Percentiles rank a stretch among this genome's conserved stretches.
Conservation (phyloP, 2,888 invertebrate genomes). For the Pyrrhia umbra region DNA sequence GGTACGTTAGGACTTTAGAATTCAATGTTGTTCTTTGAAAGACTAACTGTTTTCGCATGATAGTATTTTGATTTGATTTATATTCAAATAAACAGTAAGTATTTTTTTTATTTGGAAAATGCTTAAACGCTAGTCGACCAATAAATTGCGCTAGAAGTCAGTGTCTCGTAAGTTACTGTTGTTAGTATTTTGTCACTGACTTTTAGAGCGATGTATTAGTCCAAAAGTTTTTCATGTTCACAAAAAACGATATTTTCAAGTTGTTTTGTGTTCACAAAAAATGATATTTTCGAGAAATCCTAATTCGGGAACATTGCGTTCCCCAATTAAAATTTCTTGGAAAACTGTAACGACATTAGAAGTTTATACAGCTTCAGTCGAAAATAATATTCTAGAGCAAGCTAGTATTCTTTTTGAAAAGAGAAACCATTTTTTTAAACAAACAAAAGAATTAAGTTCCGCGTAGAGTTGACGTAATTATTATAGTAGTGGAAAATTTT, state of each 20-base stretch:
- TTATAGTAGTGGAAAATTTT: constrained; percentile 19
- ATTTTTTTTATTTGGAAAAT: constrained; percentile 2
- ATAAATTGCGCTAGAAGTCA: too few relatives aligned
- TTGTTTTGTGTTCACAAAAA: too few relatives aligned
- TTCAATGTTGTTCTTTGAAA: constrained; percentile 25
- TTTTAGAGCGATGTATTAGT: too few relatives aligned
- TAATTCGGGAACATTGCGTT: too few relatives aligned
- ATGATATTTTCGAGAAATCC: too few relatives aligned
- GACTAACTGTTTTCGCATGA: constrained; percentile 11
- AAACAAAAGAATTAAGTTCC: background rate
- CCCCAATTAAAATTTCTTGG: background rate
- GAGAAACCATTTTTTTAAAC: background rate
- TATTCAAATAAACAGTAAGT: constrained; percentile 17
- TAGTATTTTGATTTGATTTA: constrained; percentile 14
- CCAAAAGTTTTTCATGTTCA: too few relatives aligned
- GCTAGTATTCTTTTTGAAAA: background rate
- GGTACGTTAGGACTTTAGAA: constrained; percentile 27
- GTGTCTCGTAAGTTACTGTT: too few relatives aligned
- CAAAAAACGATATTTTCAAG: too few relatives aligned
- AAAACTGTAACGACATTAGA: background rate
- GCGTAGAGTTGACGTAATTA: background rate
- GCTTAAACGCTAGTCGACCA: too few relatives aligned
- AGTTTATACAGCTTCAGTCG: too few relatives aligned
- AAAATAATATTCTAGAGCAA: background rate
- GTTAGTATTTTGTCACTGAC: too few relatives aligned